phyloP scores from a whole-genome alignment of 2,888 invertebrate genomes.

The Crematogaster levior region DNA sequence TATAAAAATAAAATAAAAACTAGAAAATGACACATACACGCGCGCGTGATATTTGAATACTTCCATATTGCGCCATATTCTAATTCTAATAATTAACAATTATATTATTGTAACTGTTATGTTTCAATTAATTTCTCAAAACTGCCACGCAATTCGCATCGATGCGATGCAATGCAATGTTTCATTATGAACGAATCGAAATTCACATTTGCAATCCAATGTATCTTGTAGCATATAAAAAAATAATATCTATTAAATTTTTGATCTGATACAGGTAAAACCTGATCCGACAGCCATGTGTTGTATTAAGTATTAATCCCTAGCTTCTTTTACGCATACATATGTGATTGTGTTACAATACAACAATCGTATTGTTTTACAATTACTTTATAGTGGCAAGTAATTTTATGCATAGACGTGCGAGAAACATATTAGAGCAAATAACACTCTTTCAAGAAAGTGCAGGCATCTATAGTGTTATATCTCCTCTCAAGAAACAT shows the following conservation, averaged over 20 bases:
- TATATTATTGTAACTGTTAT: not conserved
- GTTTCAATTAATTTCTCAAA: constrained; percentile 31
- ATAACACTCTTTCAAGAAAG: not conserved
- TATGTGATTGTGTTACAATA: not conserved
- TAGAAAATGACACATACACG: too few species aligned
- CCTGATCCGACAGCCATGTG: not conserved
- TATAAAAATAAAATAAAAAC: not conserved
- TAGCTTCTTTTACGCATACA: not conserved
- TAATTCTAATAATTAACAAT: not conserved
- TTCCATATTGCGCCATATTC: not conserved
- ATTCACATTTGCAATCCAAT: not conserved
- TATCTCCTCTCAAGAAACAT: constrained; percentile 11
- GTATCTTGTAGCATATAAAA: not conserved
- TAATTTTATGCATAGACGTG: constrained; percentile 9
- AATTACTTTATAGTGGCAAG: not conserved
- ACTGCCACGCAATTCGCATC: not conserved
- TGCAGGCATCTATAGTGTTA: not conserved
- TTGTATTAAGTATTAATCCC: not conserved
- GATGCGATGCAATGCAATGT: not conserved
- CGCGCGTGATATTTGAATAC: not conserved
- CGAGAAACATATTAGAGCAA: not conserved
- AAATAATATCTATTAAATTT: not conserved
- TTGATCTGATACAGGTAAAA: not conserved
- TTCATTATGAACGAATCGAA: not conserved
- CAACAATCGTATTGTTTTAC: not conserved